A percentile compares a stretch with the other conserved stretches of the same genome.
These are phyloP conservation scores for Hycleus cichorii DNA, from an alignment of 1,140 invertebrate species.

Conservation along the genomic window DNA sequence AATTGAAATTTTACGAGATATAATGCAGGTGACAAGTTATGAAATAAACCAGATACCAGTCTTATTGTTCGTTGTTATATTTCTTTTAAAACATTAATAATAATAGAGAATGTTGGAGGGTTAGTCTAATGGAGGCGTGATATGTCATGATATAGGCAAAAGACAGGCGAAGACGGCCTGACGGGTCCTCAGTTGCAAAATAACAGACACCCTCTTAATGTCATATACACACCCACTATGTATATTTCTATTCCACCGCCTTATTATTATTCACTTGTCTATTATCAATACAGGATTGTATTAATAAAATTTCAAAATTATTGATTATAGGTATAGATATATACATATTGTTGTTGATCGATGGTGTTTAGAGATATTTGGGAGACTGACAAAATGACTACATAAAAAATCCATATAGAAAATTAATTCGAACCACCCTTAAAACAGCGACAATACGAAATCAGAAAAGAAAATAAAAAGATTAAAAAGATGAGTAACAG, in stretches of 20 bases:
- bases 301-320: background rate
- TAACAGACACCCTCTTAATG: slow-evolving; percentile 14
- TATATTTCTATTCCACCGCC: slow-evolving; percentile 4
- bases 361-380: background rate
- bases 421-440: slow-evolving; percentile 20
- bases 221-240: slow-evolving; percentile 14
- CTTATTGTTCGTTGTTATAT: too few species aligned
- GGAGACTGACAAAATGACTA: background rate
- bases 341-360: background rate
- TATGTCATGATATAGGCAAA: slow-evolving; percentile 15
- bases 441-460: slow-evolving; percentile 10
- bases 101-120: too few species aligned
- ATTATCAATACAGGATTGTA: background rate
- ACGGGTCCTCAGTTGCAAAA: slow-evolving; percentile 12
- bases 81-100: too few species aligned
- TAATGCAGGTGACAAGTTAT: too few species aligned
- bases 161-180: slow-evolving; percentile 12
- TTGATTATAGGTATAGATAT: background rate
- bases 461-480: slow-evolving; percentile 25
- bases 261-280: slow-evolving; percentile 13
- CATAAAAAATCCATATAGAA: slow-evolving; percentile 22
- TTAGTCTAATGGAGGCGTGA: slow-evolving; percentile 2
- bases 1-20: too few species aligned
- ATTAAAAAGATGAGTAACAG: slow-evolving; percentile 27
- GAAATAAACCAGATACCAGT: too few species aligned